Evolutionary conservation across 2,888 invertebrate genomes (phyloP), one percentile per base, ranked within the genome.

Genomic region (Synergus laeviventris): DNA sequence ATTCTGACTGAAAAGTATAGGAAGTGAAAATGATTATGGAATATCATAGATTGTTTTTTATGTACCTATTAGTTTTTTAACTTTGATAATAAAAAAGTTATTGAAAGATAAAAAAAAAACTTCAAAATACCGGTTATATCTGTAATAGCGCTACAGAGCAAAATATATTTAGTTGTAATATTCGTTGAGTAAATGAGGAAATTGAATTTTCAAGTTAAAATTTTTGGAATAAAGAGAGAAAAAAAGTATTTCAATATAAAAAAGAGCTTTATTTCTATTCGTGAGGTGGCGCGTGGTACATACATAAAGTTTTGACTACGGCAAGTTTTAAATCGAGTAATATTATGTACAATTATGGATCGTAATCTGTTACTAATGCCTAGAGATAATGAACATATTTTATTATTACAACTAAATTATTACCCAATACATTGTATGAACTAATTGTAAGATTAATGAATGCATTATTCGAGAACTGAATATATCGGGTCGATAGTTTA

Each of bases 231-330:
- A 16, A 45, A 14, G 18, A 54, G 18, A 54, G 18, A 54, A 8
- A 54, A 18, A n/a, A 54, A 54, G 1, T 42, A 42, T 9, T 54
- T 18, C 54, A 54, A 11, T 18, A 54, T 45, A 31, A 31, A 21
- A 66, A 64, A 66, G 84, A 84, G 62, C 82, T 87, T 87, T 87
- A 87, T 87, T 87, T 79, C 76, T 82, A 79, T 81, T 82, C 74
- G 82, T 88, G 85, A 87, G 87, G 83, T 87, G 87, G 84, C 76
- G 62, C 80, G 74, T 86, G 85, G 84, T 88, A 88, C 85, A 86
- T 86, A 86, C 87, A 87, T 86, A 85, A 87, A 84, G 84, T 86
- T 88, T 79, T 81, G 82, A 84, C 86, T 87, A 85, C 82, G 85
- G 83, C 82, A 84, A 86, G 81, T 82, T 81, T 83, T 86, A 79